Base-by-base conservation (phyloP, 2,888 invertebrate genomes). In the Tachina grossa region DNA sequence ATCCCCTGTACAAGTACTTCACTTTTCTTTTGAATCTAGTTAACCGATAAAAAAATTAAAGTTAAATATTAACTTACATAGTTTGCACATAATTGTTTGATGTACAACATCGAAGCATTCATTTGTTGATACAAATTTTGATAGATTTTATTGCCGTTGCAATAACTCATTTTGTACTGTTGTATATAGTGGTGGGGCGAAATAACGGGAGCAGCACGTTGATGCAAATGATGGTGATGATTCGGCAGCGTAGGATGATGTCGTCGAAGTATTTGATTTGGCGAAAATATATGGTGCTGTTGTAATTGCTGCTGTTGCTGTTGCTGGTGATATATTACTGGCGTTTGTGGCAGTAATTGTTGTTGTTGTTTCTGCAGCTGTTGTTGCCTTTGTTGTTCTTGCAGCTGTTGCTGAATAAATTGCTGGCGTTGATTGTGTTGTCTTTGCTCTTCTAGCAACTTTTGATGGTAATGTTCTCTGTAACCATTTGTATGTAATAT, bases 141-240 rank as follows among this genome's bases (percentile, higher is more conserved):
- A 19, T 86, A 80, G 8, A 63, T 63, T 69, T 57, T 63, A 53
- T 76, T 68, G 53, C 59, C 71, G 69, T 74, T 76, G 75, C 85
- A 85, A 53, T 71, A 47, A 68, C 45, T 81, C 75, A 78, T 83
- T 84, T 83, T 87, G n/a, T 65, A 41, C 31, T 75, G 71, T 22
- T 53, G 41, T 19, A 65, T 59, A 66, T 75, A 45, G 16, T 51
- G 47, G 10, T 59, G 69, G 9, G 77, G n/a, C 61, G 55, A 57
- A 31, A 71, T 65, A 11, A 51, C 16, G 39, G 77, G 87, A 2
- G 87, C 89, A 11, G 90, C 89, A 31, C 90, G 88, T 49, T 87
- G 86, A 65, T 90, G 89, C 43, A 90, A 85, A 84, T 90, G 90
- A 87, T 90, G 90, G n/a, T 66, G 89, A 63, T 87, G 89, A 47